Base-by-base conservation (phyloP, 2,113 vertebrate genomes). In the Carassius auratus region DNA sequence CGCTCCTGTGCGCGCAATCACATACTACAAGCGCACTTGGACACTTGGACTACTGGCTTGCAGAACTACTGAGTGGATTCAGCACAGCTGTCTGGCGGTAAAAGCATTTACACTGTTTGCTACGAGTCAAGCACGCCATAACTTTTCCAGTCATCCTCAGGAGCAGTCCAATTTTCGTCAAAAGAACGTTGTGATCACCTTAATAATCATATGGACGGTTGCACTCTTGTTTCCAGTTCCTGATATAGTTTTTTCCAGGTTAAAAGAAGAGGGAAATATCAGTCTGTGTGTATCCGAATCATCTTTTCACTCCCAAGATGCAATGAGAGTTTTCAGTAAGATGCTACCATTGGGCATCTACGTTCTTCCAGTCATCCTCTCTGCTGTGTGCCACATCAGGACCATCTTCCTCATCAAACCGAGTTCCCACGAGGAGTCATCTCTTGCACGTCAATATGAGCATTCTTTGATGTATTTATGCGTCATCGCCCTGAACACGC, bases 61-160 rank as follows among this genome's bases (percentile, higher is more conserved):
- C 90, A 92, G 88, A 85, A 95, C 94, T 55, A 71, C 94, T 10
- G 95, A 95, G 86, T 96, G 95, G 95, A 93, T 96, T 81, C 94
- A 96, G 42, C 94, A 96, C 86, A 91, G 93, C 0, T 96, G 94
- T 45, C 71, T 96, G 80, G 89, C 92, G 0, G 94, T 92, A 1
- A 96, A 96, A 91, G 94, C 93, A 84, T 90, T 96, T 17, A 93
- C 92, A n/a, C 92, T 96, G 1, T 93, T 93, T 0, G 91, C 90
- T 5, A 91, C 93, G 23, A 93, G 91, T 12, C 91, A 90, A 59
- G 94, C 94, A 45, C 91, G 91, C 19, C 92, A 94, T 86, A 90
- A 88, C 1, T 57, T 92, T n/a, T 88, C 88, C 0, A 71, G 88
- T n/a, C 84, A 88, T 68, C 14, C 90, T 0, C 30, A 89, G 14